Evolutionary conservation across 2,888 invertebrate genomes (phyloP).

Genomic region (Exephanes ischioxanthus): DNA sequence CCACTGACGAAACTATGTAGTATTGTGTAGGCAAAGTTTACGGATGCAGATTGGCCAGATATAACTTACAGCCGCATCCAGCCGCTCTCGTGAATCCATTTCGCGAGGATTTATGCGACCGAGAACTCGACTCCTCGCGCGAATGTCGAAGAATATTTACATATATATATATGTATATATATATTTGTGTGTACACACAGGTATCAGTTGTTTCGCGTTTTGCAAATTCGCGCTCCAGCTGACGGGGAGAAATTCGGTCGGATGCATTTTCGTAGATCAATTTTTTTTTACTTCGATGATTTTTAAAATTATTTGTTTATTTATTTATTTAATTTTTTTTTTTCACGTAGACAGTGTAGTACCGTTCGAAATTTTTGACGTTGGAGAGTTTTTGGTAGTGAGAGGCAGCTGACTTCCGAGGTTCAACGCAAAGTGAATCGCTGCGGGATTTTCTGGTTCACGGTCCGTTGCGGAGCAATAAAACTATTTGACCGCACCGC

Average conservation of each 20-base stretch:
- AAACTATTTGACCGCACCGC: slow-evolving; percentile 75
- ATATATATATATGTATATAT: background rate
- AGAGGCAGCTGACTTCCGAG: slow-evolving; percentile 58
- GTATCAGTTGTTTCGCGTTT: slow-evolving; percentile 33
- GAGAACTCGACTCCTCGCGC: slow-evolving; percentile 34
- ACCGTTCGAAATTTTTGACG: slow-evolving; percentile 51
- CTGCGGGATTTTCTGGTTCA: slow-evolving; percentile 60
- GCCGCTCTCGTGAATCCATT: slow-evolving; percentile 70
- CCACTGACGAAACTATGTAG: slow-evolving; percentile 70
- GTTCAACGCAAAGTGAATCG: slow-evolving; percentile 55
- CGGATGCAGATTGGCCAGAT: slow-evolving; percentile 71
- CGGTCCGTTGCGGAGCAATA: slow-evolving; percentile 73
- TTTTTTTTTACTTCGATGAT: slow-evolving; percentile 17
- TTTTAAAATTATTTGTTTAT: background rate
- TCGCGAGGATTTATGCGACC: slow-evolving; percentile 65
- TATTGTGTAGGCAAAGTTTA: slow-evolving; percentile 70
- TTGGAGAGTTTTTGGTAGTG: background rate
- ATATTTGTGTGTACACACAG: background rate
- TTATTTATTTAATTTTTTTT: slow-evolving; percentile 10
- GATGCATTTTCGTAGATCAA: background rate
- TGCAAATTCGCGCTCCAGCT: slow-evolving; percentile 44
- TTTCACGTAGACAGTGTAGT: slow-evolving; percentile 49
- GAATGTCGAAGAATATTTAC: slow-evolving; percentile 30
- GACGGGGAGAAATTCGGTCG: slow-evolving; percentile 54
- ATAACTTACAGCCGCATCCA: slow-evolving; percentile 69